Evolutionary conservation across 1,140 invertebrate genomes (phyloP), one percentile per base, ranked within the genome.

Genomic region (Leptinotarsa texana): DNA sequence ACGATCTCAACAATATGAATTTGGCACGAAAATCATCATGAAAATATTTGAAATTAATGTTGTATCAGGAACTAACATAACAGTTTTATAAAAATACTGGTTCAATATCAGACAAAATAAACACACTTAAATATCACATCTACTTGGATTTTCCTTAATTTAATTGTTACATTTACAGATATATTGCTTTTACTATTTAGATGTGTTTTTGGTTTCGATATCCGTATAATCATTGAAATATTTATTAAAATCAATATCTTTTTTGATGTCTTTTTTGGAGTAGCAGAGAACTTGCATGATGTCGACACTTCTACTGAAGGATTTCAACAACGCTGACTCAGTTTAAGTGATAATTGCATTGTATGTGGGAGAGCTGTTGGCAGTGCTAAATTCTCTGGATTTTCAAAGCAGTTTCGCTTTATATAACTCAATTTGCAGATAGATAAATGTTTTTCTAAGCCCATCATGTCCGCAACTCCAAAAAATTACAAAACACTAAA

Each of bases 51-150:
- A 42, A 42, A 57, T 17, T 2, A 57, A 17, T 57, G 51, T 57
- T 57, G 51, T 13, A 57, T 57, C 15, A 18, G 51, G n/a, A 57
- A 57, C 51, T 18, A 57, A 57, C 17, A 3, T 17, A 57, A 8
- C 18, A 66, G 63, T 69, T 69, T 69, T 69, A 49, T 22, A 74
- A 74, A 74, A 74, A 74, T 74, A 74, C 73, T 74, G 73, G 49
- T 66, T 74, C 69, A 51, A 72, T 62, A 42, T 69, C 65, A 69
- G 67, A 69, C 22, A 8, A 51, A 73, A 66, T 69, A 74, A 69
- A 74, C 65, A 69, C 62, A 74, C 62, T 57, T 57, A 69, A 74
- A 74, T 74, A 74, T 74, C 73, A 74, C 73, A 74, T 69, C 73
- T 74, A 74, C 51, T 57, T 57, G 51, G 51, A 57, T 57, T 57